Evolutionary conservation across 1,140 invertebrate species (phyloP).

Genomic region (Sitobion miscanthi): DNA sequence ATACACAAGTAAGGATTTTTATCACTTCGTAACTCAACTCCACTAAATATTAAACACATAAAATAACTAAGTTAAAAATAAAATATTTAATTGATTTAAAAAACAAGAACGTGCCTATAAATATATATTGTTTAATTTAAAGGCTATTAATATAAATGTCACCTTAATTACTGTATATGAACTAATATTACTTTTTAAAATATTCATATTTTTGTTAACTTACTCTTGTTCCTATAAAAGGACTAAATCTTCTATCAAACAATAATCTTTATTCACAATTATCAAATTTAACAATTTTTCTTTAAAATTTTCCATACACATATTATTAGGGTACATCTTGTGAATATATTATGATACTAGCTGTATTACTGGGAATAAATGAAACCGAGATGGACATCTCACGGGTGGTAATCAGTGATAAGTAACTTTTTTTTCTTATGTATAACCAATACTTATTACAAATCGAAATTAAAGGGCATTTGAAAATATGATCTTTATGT

Average conservation of each 20-base stretch:
- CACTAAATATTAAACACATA: background rate
- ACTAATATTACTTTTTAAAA: background rate
- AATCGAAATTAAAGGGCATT: no score
- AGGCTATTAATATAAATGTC: no score
- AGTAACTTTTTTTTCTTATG: no score
- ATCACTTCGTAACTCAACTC: conserved; percentile 42
- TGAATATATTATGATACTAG: no score
- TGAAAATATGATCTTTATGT: no score
- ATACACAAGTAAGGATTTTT: background rate
- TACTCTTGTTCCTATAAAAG: background rate
- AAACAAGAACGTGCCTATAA: background rate
- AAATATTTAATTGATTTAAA: background rate
- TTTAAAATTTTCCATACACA: no score
- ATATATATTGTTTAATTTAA: no score
- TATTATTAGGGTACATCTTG: no score
- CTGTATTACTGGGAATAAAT: no score
- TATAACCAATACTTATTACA: no score
- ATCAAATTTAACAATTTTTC: background rate
- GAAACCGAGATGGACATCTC: no score
- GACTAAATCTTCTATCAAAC: background rate
- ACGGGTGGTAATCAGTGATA: no score
- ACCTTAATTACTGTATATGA: background rate
- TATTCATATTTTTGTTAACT: background rate
- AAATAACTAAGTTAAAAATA: background rate
- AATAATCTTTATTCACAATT: background rate